Evolutionary conservation across 2,113 vertebrate species (phyloP).

Genomic region (Cyphomyrus plagiostoma): DNA sequence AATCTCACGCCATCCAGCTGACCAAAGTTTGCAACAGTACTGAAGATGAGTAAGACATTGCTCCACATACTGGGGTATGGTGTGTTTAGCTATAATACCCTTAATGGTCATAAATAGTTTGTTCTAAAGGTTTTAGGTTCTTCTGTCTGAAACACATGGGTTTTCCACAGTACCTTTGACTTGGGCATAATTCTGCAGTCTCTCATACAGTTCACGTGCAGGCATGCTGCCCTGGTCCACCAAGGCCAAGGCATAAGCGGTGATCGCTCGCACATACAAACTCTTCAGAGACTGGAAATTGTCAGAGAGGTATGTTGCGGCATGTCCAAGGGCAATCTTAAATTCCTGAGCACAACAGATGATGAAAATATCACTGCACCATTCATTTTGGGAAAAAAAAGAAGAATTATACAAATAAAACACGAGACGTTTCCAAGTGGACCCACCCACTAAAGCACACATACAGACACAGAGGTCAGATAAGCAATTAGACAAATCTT

Average conservation of each 20-base stretch:
- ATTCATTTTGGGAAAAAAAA: neutral
- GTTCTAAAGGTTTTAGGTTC: neutral
- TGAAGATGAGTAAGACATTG: neutral
- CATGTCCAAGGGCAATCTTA: conserved; percentile 51
- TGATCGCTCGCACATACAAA: conserved; percentile 71
- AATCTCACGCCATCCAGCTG: neutral
- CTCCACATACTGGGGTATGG: neutral
- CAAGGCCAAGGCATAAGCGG: conserved; percentile 70
- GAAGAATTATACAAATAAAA: neutral
- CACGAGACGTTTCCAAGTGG: neutral
- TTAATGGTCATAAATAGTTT: neutral
- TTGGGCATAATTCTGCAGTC: conserved; percentile 60
- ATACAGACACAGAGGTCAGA: neutral
- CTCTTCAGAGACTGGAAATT: conserved; percentile 56
- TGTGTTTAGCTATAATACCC: too few relatives aligned
- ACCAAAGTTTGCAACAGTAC: neutral
- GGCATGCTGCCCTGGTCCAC: conserved; percentile 39
- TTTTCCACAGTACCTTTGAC: conserved; percentile 57
- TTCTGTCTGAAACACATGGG: neutral
- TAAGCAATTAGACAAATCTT: neutral
- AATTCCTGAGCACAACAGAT: conserved; percentile 57
- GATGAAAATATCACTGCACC: neutral
- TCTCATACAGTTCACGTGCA: conserved; percentile 19
- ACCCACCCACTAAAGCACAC: neutral
- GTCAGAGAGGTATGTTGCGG: conserved; percentile 61